Conservation (phyloP, 1,140 invertebrate species). For the Patella vulgata region DNA sequence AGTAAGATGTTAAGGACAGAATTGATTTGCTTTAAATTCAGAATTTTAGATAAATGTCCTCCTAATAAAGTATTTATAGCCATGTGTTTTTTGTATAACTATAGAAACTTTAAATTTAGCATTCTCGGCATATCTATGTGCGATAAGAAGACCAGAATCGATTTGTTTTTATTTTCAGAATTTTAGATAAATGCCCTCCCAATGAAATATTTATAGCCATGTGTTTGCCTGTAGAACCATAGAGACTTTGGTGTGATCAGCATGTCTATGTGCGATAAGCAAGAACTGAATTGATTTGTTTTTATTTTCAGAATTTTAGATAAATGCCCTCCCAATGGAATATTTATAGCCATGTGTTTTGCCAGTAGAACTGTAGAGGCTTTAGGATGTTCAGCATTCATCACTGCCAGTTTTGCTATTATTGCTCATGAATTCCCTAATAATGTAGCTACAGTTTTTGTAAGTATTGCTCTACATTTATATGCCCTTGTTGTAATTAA, state of each 20-base stretch:
- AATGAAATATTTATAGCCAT: slow-evolving; percentile 85
- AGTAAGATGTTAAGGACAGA: no score
- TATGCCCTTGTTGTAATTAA: no score
- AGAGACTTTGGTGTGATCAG: slow-evolving; percentile 93
- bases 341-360: slow-evolving; percentile 88
- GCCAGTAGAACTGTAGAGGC: slow-evolving; percentile 89
- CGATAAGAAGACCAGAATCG: no score
- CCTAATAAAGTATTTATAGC: no score
- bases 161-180: slow-evolving; percentile 37
- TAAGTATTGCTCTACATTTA: slow-evolving; percentile 64
- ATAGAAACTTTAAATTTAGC: no score
- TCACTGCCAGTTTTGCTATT: slow-evolving; percentile 92
- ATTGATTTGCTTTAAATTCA: no score
- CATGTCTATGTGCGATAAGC: no score
- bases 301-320: slow-evolving; percentile 68
- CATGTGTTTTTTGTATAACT: no score
- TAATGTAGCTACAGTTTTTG: slow-evolving; percentile 89
- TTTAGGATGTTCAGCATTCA: slow-evolving; percentile 89
- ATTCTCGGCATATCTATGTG: no score
- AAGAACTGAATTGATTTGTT: background rate
- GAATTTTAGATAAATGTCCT: no score
- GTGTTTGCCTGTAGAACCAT: slow-evolving; percentile 87
- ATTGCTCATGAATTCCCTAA: slow-evolving; percentile 94
- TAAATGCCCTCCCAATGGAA: slow-evolving; percentile 80
- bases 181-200: slow-evolving; percentile 78